Base-by-base conservation (phyloP, 2,888 invertebrate species). In the Synanthedon myopaeformis region DNA sequence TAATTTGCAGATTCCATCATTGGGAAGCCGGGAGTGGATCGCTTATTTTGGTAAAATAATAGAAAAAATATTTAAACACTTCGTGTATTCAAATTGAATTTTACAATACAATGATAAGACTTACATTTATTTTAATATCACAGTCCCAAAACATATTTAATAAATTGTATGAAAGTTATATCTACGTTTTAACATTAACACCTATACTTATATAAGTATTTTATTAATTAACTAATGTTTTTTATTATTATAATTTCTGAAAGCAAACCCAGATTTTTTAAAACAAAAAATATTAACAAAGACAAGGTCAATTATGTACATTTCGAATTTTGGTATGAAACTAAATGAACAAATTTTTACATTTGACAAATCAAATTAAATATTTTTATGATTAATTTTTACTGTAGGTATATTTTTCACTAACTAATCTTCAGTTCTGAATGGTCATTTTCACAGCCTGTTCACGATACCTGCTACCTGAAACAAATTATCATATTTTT, bases 381-480 rank as follows among this genome's bases (percentile, higher is more conserved):
- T 35, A 35, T 3, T 35, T 35, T 35, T 35, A 35, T 35, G 35
- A 35, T 35, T 35, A 35, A 35, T 35, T 35, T 45, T 45, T 13
- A 14, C 45, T 45, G 11, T 45, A 45, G 35, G 23, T 19, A 49
- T 49, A 49, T 49, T 19, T 49, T 49, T 49, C 49, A 19, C 49
- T 49, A 49, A 49, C 49, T 49, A 49, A 49, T 49, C 12, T 49
- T 49, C 49, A 52, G 49, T 49, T 52, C 50, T 19, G 28, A 41
- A 52, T 70, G 64, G 66, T 71, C 65, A 59, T 58, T 67, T 68
- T 70, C 69, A 70, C 67, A 69, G 69, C 65, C 67, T 60, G 49
- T 52, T 51, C 19, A 52, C 45, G 56, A 59, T 63, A 67, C 63
- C 68, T 78, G 82, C 74, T 83, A 83, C 71, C 83, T 83, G 67